Base-by-base conservation (phyloP, 1,140 invertebrate species). In the Zaprionus davidi region DNA sequence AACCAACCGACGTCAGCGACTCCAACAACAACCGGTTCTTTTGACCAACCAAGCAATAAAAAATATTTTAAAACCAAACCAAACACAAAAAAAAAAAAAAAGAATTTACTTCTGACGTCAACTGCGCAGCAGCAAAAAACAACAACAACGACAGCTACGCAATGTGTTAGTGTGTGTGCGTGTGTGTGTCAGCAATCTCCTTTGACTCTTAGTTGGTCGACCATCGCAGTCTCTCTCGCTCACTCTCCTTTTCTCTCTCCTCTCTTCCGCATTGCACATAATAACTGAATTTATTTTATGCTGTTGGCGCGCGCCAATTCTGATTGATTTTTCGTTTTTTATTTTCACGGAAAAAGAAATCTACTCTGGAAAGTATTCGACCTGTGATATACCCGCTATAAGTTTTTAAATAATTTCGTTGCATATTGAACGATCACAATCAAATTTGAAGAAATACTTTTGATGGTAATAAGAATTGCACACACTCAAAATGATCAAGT, bases 81-180 rank as follows among this genome's bases (percentile, higher is more conserved):
- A 64, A 71, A 71, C 55, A 31, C 1, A 51, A 70, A 77, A 9
- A 36, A 69, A 77, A 76, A 63, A 75, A 70, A 71, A 70, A 67
- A 58, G 53, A 83, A 78, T 84, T 80, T 71, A 79, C 65, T 72
- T 87, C 84, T 87, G 84, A 87, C 84, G 84, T 88, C 84, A 87
- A 84, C 84, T 72, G 75, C 70, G 75, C 63, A 73, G 71, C 75
- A 67, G 53, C 62, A 57, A 36, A 51, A 49, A 44, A 44, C 28
- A 60, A 34, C 68, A 71, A 55, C 74, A 66, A 62, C 57, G 57
- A 72, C 62, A 73, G 60, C 64, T 73, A 76, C 69, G 77, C 74
- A 77, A 65, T 80, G 60, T 49, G 62, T 78, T 24, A 53, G 41
- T 46, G 26, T 58, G 56, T 59, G 62, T 56, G 60, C n/a, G n/a